phyloP scores from a whole-genome alignment of 2,113 vertebrate genomes.

The Emberiza fucata region DNA sequence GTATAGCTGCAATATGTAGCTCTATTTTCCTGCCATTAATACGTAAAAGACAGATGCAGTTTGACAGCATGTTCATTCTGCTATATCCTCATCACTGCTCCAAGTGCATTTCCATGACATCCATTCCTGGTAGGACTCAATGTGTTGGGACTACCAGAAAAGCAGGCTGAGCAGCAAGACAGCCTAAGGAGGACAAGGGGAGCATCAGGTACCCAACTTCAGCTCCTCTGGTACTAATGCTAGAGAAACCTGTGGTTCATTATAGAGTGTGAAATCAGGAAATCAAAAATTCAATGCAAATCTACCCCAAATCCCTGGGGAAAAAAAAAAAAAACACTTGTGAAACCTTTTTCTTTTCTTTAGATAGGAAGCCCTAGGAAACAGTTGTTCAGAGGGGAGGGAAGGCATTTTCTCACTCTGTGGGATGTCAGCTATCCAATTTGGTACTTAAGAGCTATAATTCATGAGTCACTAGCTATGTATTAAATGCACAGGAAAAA shows the following conservation, averaged over 20 bases:
- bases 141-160: neutral
- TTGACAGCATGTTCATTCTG: neutral
- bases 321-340: neutral
- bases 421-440: neutral
- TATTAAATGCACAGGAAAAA: neutral
- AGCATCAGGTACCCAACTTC: neutral
- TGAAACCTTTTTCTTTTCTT: neutral
- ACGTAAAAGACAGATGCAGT: neutral
- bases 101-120: neutral
- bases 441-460: neutral
- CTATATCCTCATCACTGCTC: neutral
- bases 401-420: neutral
- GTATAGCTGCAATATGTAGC: neutral
- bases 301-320: neutral
- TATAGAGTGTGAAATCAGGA: neutral
- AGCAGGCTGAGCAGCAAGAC: neutral
- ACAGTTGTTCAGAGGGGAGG: neutral
- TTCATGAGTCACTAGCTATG: neutral
- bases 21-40: neutral
- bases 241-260: neutral
- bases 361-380: neutral
- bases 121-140: neutral
- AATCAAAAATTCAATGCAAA: neutral
- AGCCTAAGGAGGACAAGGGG: neutral
- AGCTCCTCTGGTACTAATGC: neutral